Evolutionary conservation across 2,888 invertebrate species (phyloP).

Genomic region (Chrysomela aeneicollis): DNA sequence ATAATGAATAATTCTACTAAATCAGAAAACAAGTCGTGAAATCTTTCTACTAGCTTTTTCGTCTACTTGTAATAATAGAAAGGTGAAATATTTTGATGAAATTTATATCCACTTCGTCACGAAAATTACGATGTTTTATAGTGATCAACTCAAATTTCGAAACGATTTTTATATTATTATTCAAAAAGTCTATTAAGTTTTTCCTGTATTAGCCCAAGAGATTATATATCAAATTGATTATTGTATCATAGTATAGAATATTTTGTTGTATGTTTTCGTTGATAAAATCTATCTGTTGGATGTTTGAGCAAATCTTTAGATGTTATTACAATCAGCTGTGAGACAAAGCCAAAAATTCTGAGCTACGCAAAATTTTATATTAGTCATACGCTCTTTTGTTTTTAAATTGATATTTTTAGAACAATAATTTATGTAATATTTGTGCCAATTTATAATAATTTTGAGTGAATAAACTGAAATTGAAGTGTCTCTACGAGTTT

Average conservation of each 20-base stretch:
- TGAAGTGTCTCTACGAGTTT: conserved; percentile 37
- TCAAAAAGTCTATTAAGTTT: conserved; percentile 39
- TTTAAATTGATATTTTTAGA: conserved; percentile 35
- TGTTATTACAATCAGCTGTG: conserved; percentile 34
- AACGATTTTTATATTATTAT: conserved; percentile 28
- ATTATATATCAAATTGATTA: conserved; percentile 41
- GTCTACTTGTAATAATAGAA: conserved; percentile 35
- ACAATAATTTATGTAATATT: conserved; percentile 42
- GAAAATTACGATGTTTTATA: conserved; percentile 2
- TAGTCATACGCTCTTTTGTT: conserved; percentile 30
- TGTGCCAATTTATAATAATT: conserved; percentile 52
- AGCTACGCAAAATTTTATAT: conserved; percentile 27
- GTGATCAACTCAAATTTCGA: not conserved
- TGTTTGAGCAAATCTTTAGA: conserved; percentile 36
- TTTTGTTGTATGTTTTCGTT: conserved; percentile 36
- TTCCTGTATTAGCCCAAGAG: conserved; percentile 35
- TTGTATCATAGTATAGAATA: conserved; percentile 37
- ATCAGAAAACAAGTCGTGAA: conserved; percentile 35
- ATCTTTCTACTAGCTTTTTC: conserved; percentile 44
- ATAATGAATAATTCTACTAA: conserved; percentile 34
- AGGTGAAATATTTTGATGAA: conserved; percentile 32
- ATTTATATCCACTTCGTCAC: not conserved
- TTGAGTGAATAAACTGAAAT: conserved; percentile 49
- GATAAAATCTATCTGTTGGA: conserved; percentile 37
- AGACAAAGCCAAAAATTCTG: conserved; percentile 38